Conservation (phyloP, 2,113 vertebrate genomes). For the Epinephelus lanceolatus region DNA sequence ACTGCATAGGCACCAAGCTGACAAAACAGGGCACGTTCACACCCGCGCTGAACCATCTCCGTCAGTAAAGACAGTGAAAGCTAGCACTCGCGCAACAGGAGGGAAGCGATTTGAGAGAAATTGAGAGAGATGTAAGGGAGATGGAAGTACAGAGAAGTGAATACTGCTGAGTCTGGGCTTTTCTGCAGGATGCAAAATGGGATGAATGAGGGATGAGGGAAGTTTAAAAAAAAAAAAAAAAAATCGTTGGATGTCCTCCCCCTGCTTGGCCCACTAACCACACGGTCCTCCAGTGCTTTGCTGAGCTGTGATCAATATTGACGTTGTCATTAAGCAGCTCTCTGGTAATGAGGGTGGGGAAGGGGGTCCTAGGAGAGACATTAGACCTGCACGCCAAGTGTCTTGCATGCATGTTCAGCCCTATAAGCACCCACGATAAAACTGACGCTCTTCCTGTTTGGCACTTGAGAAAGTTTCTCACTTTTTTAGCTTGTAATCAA, state of each 20-base stretch:
- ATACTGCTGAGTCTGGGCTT: conserved; percentile 70
- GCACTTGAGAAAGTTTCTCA: conserved; percentile 51
- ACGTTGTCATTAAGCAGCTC: conserved; percentile 80
- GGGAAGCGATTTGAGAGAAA: conserved; percentile 54
- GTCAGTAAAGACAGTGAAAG: conserved; percentile 38
- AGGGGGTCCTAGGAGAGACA: conserved; percentile 68
- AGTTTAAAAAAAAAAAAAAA: conserved; percentile 60
- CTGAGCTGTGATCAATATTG: conserved; percentile 81
- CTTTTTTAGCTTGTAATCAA: conserved; percentile 55
- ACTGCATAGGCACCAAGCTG: conserved; percentile 48
- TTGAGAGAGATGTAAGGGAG: conserved; percentile 58
- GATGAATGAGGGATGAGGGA: conserved; percentile 64
- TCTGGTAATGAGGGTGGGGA: conserved; percentile 77
- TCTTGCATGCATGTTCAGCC: conserved; percentile 57
- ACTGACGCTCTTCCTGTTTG: conserved; percentile 13
- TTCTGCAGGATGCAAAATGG: conserved; percentile 60
- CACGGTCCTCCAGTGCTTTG: conserved; percentile 62
- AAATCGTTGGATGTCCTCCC: conserved; percentile 70
- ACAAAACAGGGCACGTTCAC: conserved; percentile 38
- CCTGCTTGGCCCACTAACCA: conserved; percentile 67
- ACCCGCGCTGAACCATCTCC: conserved; percentile 22
- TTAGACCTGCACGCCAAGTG: conserved; percentile 65
- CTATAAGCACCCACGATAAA: conserved; percentile 46
- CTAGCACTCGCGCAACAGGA: neutral
- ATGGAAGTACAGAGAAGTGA: conserved; percentile 52